Percentiles rank a stretch among this genome's conserved stretches.
Conservation (phyloP, 2,113 vertebrate species). For the Takifugu flavidus region DNA sequence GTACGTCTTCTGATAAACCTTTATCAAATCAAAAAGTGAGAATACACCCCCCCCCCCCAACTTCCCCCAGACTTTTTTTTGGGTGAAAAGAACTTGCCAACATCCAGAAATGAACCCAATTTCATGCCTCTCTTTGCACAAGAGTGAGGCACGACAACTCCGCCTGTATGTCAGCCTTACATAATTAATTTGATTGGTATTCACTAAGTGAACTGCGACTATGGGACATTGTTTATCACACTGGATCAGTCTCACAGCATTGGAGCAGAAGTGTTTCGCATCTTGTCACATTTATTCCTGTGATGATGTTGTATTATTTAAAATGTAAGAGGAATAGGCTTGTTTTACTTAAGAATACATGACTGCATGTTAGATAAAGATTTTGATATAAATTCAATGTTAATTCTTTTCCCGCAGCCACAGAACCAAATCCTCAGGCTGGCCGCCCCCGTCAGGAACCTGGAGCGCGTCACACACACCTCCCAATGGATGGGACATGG, state of each 20-base stretch:
- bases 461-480: slow-evolving; percentile 89
- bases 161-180: slow-evolving; percentile 46
- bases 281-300: slow-evolving; percentile 11
- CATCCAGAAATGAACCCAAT: slow-evolving; percentile 64
- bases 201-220: slow-evolving; percentile 47
- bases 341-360: not conserved
- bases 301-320: slow-evolving; percentile 10
- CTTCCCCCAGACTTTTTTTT: too few relatives aligned
- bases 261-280: slow-evolving; percentile 16
- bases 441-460: slow-evolving; percentile 88
- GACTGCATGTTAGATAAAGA: not conserved
- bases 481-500: slow-evolving; percentile 97
- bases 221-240: slow-evolving; percentile 54
- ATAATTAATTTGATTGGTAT: slow-evolving; percentile 68
- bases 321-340: not conserved
- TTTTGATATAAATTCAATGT: not conserved
- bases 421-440: slow-evolving; percentile 90
- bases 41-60: not conserved
- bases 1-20: slow-evolving; percentile 28
- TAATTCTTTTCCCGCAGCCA: slow-evolving; percentile 75
- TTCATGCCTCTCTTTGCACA: slow-evolving; percentile 64
- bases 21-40: slow-evolving; percentile 32
- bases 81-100: slow-evolving; percentile 44
- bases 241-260: slow-evolving; percentile 31
- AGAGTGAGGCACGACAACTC: slow-evolving; percentile 63